Evolutionary conservation across 2,888 invertebrate species (phyloP).

Genomic region (Chrysotoxum bicinctum): DNA sequence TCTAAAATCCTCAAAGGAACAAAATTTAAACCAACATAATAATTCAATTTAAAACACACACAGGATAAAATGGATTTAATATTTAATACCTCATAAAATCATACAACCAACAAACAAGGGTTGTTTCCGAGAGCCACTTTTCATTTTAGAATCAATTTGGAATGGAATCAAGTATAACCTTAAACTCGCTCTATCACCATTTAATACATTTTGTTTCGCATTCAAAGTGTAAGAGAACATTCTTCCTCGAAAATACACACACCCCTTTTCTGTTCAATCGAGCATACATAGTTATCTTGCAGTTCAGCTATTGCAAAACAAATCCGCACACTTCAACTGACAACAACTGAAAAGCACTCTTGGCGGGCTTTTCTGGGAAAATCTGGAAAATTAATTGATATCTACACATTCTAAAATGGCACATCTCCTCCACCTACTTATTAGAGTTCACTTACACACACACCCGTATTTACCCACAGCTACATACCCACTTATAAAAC

Average conservation of each 20-base stretch:
- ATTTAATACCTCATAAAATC: not conserved
- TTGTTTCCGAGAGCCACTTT: not conserved
- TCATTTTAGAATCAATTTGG: not conserved
- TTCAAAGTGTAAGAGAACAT: not conserved
- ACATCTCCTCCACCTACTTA: not conserved
- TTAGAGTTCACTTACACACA: not conserved
- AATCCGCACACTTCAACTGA: conserved; percentile 33
- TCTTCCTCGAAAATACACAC: not conserved
- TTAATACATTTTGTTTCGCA: not conserved
- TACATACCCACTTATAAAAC: not conserved
- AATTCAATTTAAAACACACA: not conserved
- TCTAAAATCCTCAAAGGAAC: no score
- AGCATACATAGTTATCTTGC: conserved; percentile 2
- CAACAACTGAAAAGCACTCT: conserved; percentile 20
- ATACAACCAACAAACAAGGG: not conserved
- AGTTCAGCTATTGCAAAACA: conserved; percentile 23
- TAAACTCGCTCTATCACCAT: not conserved
- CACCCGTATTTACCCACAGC: not conserved
- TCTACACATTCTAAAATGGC: not conserved
- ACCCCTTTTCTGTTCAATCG: not conserved
- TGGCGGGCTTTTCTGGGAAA: conserved; percentile 18
- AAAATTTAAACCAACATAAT: no score
- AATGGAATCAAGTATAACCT: not conserved
- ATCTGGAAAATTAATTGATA: conserved; percentile 56
- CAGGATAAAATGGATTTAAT: not conserved